phyloP scores from a whole-genome alignment of 2,113 vertebrate genomes.

The Pristiophorus japonicus region DNA sequence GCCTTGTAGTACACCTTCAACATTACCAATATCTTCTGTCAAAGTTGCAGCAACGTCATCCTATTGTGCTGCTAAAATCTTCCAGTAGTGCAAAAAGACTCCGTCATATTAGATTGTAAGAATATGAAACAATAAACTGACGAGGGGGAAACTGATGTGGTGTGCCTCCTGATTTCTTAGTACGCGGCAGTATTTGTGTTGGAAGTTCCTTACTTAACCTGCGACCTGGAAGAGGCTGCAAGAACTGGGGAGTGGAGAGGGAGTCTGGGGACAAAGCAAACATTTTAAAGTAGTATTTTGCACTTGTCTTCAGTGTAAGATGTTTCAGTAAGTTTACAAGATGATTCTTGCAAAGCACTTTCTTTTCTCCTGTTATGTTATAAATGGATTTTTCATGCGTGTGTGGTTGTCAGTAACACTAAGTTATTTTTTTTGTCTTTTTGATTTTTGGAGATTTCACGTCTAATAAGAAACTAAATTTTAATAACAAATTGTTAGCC shows the following conservation, averaged over 20 bases:
- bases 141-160: neutral
- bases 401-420: neutral
- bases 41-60: neutral
- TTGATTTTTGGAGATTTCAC: neutral
- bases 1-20: neutral
- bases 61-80: conserved; percentile 1
- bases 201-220: neutral
- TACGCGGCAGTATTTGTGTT: neutral
- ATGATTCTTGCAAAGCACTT: neutral
- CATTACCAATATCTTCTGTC: neutral
- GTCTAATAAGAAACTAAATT: neutral
- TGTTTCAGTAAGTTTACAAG: neutral
- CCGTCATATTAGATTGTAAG: neutral
- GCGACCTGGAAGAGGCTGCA: neutral
- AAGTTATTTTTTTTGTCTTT: neutral
- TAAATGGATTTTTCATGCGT: neutral
- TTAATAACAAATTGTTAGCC: neutral
- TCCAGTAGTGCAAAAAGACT: neutral
- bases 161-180: neutral
- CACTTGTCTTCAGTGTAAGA: neutral
- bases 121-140: conserved; percentile 11
- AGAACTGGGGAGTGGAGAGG: neutral
- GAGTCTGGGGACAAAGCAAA: neutral
- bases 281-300: conserved; percentile 3
- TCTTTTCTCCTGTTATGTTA: neutral